Evolutionary conservation across 1,140 invertebrate species (phyloP), one percentile per base, ranked within the genome.

Genomic region (Littorina saxatilis): DNA sequence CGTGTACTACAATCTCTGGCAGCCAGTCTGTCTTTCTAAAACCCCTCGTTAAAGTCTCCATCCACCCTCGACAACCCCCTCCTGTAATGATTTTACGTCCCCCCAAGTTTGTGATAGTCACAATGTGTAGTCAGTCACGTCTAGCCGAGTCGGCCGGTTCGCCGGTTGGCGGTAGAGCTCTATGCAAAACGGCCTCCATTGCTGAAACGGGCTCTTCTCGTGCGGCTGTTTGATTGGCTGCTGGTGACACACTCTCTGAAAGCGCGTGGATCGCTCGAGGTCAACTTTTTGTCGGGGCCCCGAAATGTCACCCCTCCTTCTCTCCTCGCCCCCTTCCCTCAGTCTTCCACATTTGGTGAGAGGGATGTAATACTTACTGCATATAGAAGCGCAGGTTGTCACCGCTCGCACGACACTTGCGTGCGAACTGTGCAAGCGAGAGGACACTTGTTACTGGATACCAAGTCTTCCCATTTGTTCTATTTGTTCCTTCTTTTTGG

Each of bases 231-330:
- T 78, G 55, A 78, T 78, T 78, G 76, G 76, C 76, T 78, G 76
- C 43, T 35, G 76, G 76, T 78, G 76, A 78, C 76, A 78, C 76
- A 78, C 76, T 37, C 55, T 63, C 43, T 58, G 39, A 63, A 78
- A 78, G 76, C 76, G 76, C 76, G 76, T 78, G 76, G 76, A 78
- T 52, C 58, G 58, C 74, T 40, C 55, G 76, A 61, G 76, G 76
- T 78, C 76, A 78, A 78, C 76, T 78, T 78, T 66, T 66, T 58
- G 76, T 66, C 55, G 76, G 74, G 74, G 50, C 29, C 76, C 76
- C 76, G 39, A 78, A 78, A 78, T 78, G 76, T 78, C 76, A 47
- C 43, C 70, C 70, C 70, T 32, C 37, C 27, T 73, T 39, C 43
- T 32, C 39, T 50, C 43, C 70, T 32, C 32, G 40, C 35, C 66